Conservation (phyloP, 2,797 vertebrate genomes). For the Pogoniulus pusillus region DNA sequence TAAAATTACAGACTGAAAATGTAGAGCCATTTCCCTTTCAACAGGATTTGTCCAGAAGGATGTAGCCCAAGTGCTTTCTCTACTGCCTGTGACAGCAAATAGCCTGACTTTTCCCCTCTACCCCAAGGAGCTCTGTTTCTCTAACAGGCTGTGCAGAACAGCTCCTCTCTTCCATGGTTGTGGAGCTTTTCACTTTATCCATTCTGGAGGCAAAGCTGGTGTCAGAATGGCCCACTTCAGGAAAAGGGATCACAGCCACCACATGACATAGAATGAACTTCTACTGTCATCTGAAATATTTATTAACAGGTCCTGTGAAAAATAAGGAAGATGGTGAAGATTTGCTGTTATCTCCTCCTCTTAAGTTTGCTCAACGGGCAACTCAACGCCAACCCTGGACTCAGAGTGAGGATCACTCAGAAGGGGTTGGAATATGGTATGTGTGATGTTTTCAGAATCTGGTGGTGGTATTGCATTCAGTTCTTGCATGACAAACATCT, state of each 20-base stretch:
- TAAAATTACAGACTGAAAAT: background rate
- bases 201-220: background rate
- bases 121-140: background rate
- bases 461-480: background rate
- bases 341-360: constrained; percentile 62
- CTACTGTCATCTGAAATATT: background rate
- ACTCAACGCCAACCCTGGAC: constrained; percentile 37
- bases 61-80: background rate
- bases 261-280: background rate
- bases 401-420: constrained; percentile 74
- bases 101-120: background rate
- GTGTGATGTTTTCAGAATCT: constrained; percentile 17
- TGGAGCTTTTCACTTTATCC: background rate
- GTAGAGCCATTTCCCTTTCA: background rate
- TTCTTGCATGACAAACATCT: background rate
- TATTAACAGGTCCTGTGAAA: constrained; percentile 31
- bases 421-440: constrained; percentile 73
- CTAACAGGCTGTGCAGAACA: background rate
- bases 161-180: background rate
- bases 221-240: background rate
- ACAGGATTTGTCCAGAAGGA: background rate
- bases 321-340: background rate
- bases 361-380: constrained; percentile 30
- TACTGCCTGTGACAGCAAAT: background rate
- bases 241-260: background rate